Evolutionary conservation across 2,797 vertebrate species (phyloP).

Genomic region (Botia almorhae): DNA sequence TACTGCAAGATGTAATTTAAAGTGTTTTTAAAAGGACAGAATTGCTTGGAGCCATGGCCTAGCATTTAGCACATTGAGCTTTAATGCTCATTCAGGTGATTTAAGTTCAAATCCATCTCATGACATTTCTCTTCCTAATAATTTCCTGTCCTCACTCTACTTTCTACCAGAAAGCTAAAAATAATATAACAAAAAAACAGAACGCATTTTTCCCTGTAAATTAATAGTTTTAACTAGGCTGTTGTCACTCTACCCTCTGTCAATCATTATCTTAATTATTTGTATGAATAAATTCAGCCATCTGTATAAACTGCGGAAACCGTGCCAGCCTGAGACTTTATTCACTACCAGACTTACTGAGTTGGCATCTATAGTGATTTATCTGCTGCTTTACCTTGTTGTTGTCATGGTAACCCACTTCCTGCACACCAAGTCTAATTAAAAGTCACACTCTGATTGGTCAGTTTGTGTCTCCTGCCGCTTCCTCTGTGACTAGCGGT

Average conservation of each 20-base stretch:
- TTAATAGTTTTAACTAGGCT: neutral
- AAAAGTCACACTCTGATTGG: slow-evolving; percentile 51
- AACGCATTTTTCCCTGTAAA: too few relatives aligned
- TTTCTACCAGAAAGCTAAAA: neutral
- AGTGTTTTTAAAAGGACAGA: too few relatives aligned
- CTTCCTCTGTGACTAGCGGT: slow-evolving; percentile 8
- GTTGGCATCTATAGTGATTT: slow-evolving; percentile 33
- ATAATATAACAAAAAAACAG: neutral
- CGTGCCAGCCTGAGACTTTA: slow-evolving; percentile 3
- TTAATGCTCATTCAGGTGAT: too few relatives aligned
- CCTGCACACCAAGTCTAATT: slow-evolving; percentile 9
- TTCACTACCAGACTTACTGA: neutral
- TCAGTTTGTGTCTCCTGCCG: neutral
- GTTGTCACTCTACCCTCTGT: neutral
- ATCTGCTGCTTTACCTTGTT: slow-evolving; percentile 36
- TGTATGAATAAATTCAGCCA: neutral
- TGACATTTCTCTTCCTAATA: neutral
- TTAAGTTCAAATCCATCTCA: neutral
- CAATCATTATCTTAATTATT: neutral
- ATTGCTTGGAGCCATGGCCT: too few relatives aligned
- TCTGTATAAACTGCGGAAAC: neutral
- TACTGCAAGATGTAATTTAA: neutral
- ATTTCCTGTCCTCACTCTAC: neutral
- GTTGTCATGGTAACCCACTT: slow-evolving; percentile 57
- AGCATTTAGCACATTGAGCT: neutral